Base-by-base conservation (phyloP, 2,797 vertebrate species). In the Hippoglossus hippoglossus region DNA sequence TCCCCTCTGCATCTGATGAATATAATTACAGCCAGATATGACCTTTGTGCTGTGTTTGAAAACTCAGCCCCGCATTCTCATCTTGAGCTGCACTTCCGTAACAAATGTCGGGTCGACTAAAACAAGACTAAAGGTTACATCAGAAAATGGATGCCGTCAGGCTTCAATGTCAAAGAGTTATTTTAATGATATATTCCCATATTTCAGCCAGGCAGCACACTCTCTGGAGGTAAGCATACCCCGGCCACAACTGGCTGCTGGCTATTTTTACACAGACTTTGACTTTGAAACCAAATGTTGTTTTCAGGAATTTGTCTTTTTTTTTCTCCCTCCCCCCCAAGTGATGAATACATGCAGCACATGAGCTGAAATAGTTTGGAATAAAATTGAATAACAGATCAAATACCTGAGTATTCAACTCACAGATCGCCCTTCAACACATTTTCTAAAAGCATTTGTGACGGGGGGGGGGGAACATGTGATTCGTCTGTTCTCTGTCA, bases 1-100 rank as follows among this genome's bases (percentile, higher is more conserved):
- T 74, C 80, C 80, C 74, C 82, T 68, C 86, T 87, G 85, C 82
- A 85, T 89, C 86, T 94, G 92, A 94, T 92, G 91, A 90, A 89
- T 92, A 93, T 93, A 94, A 94, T 94, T 93, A 94, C 90, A 94
- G 94, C 89, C 93, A 94, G 93, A 95, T 93, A 93, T 91, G 94
- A 95, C 93, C 94, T 93, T 87, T 93, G 91, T 63, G 87, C 91
- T 91, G 88, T 3, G 85, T 77, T 86, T 81, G 77, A 93, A 93
- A 94, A 85, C 84, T 75, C 79, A 85, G 83, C 79, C 79, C 83
- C n/a, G 87, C 87, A 65, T 87, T 89, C 89, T 86, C 82, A 76
- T 91, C 89, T 87, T 77, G 90, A 91, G 89, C 85, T 80, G 87
- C 83, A 90, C 92, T 93, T 94, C 91, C 91, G 84, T 77, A 92